Evolutionary conservation across 2,888 invertebrate species (phyloP).

Genomic region (Halictus quadricinctus): DNA sequence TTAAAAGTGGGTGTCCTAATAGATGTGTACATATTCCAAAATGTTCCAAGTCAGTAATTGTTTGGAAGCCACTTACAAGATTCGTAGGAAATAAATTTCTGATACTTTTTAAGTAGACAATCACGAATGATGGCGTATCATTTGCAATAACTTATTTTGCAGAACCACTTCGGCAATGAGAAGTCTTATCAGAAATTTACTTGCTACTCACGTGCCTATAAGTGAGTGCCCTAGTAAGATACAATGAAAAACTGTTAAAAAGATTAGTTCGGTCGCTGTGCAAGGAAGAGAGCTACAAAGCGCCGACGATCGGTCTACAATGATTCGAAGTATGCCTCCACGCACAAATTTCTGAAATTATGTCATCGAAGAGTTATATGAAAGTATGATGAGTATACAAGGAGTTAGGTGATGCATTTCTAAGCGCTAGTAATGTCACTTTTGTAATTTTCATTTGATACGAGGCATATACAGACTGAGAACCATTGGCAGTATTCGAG

Average conservation of each 20-base stretch:
- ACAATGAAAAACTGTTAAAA: constrained; percentile 21
- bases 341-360: constrained; percentile 38
- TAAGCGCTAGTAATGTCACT: constrained; percentile 24
- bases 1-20: constrained; percentile 43
- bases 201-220: constrained; percentile 30
- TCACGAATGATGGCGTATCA: constrained; percentile 25
- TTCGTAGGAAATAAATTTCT: constrained; percentile 45
- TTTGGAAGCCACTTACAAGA: constrained; percentile 35
- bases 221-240: constrained; percentile 40
- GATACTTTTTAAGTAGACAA: constrained; percentile 41
- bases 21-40: constrained; percentile 46
- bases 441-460: constrained; percentile 34
- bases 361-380: constrained; percentile 36
- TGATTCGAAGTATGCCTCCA: constrained; percentile 4
- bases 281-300: neutral
- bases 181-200: constrained; percentile 45
- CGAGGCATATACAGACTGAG: constrained; percentile 37
- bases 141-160: constrained; percentile 29
- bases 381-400: constrained; percentile 18
- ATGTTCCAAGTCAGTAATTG: constrained; percentile 24
- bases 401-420: constrained; percentile 21
- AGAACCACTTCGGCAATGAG: neutral
- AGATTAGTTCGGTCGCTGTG: constrained; percentile 6
- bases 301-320: constrained; percentile 23
- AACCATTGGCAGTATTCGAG: constrained; percentile 57